A percentile compares a stretch with the other conserved stretches of the same genome.
Evolutionary conservation across 2,888 invertebrate species (phyloP).

Genomic region (Xanthostigma xanthostigma): DNA sequence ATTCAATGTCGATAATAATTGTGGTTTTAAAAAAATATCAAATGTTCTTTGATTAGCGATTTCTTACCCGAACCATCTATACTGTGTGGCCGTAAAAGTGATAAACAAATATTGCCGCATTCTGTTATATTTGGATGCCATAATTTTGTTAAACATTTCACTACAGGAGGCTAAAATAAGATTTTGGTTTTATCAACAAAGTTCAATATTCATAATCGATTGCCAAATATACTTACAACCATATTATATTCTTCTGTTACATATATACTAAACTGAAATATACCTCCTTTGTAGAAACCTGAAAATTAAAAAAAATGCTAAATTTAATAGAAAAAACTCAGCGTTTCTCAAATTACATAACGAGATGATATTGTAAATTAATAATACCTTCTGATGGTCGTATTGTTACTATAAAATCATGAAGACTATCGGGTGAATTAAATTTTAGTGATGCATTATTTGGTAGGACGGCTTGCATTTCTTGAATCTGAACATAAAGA

Average conservation of each 20-base stretch:
- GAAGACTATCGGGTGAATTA: conserved; percentile 60
- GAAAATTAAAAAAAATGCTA: conserved; percentile 9
- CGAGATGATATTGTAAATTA: too few relatives aligned
- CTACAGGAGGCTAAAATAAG: conserved; percentile 68
- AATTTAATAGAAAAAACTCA: too few relatives aligned
- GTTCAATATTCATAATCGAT: not conserved
- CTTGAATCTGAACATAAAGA: conserved; percentile 31
- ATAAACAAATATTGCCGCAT: conserved; percentile 78
- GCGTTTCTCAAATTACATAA: too few relatives aligned
- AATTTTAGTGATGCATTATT: conserved; percentile 65
- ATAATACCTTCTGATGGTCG: conserved; percentile 61
- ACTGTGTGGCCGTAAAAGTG: conserved; percentile 76
- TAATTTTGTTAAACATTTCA: conserved; percentile 77
- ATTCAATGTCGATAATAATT: too few relatives aligned
- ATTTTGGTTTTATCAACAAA: not conserved
- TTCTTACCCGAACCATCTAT: conserved; percentile 51
- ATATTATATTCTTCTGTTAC: conserved; percentile 94
- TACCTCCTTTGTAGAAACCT: conserved; percentile 67
- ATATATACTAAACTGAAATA: conserved; percentile 69
- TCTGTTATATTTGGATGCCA: conserved; percentile 97
- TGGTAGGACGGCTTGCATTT: conserved; percentile 34
- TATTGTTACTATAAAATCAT: conserved; percentile 64
- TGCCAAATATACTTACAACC: conserved; percentile 50
- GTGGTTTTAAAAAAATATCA: too few relatives aligned
- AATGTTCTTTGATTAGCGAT: too few relatives aligned